Conservation (phyloP, 2,888 invertebrate species). For the Incurvaria masculella region DNA sequence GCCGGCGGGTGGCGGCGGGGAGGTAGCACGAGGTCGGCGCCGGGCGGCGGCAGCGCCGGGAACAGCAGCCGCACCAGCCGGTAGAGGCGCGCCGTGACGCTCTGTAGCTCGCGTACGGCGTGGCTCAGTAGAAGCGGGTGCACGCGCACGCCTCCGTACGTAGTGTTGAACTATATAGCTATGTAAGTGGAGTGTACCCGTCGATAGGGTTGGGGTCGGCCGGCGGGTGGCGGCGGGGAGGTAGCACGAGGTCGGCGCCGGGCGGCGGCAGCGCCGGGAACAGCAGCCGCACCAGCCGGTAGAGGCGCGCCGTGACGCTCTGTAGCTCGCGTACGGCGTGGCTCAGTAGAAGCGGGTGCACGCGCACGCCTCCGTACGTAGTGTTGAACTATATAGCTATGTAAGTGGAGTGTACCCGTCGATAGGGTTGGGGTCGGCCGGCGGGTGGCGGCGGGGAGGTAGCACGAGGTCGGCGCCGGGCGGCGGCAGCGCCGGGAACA, state of each 20-base stretch:
- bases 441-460: conserved; percentile 24
- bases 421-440: conserved; percentile 30
- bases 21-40: conserved; percentile 47
- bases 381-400: no score
- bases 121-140: conserved; percentile 77
- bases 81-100: conserved; percentile 69
- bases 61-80: conserved; percentile 72
- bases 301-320: conserved; percentile 69
- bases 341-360: conserved; percentile 72
- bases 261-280: conserved; percentile 76
- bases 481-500: conserved; percentile 78
- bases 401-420: no score
- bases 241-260: conserved; percentile 50
- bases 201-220: conserved; percentile 33
- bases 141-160: conserved; percentile 75
- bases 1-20: conserved; percentile 20
- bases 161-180: conserved; percentile 75
- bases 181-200: no score
- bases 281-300: conserved; percentile 67
- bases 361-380: conserved; percentile 75
- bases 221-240: conserved; percentile 24
- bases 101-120: conserved; percentile 80
- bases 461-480: conserved; percentile 54
- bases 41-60: conserved; percentile 70
- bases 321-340: conserved; percentile 84